These are phyloP conservation scores for Pteronotus mesoamericanus DNA, from an alignment of 2,797 vertebrate species.

Conservation along the genomic window DNA sequence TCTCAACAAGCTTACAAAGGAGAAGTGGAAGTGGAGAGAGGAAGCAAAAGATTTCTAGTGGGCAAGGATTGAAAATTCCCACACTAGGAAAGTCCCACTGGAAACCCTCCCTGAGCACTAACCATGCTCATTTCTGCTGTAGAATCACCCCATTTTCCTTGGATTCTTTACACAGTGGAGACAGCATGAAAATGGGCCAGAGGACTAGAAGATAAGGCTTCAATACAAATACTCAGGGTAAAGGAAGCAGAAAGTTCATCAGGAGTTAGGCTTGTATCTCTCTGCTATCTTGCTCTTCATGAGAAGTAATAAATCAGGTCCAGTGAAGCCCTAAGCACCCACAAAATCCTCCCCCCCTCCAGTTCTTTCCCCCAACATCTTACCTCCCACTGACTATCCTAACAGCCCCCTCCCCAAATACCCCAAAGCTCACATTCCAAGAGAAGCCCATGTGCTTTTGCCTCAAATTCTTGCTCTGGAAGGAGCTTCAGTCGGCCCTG, in stretches of 20 bases:
- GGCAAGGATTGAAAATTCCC: not conserved
- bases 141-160: not conserved
- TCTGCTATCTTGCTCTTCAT: not conserved
- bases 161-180: not conserved
- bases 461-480: not conserved
- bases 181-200: not conserved
- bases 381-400: not conserved
- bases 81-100: not conserved
- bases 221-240: not conserved
- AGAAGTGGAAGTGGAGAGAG: not conserved
- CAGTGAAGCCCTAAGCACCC: not conserved
- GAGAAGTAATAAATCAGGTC: not conserved
- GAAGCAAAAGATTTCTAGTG: not conserved
- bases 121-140: not conserved
- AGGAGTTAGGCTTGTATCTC: not conserved
- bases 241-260: not conserved
- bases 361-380: not conserved
- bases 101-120: not conserved
- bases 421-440: slow-evolving; percentile 22
- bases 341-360: not conserved
- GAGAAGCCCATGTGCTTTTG: slow-evolving; percentile 36
- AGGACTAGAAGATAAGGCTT: not conserved
- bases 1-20: not conserved
- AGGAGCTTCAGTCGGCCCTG: not conserved
- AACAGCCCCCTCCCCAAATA: not conserved